Conservation (phyloP, 2,797 vertebrate species). For the Acanthurus lineatus region DNA sequence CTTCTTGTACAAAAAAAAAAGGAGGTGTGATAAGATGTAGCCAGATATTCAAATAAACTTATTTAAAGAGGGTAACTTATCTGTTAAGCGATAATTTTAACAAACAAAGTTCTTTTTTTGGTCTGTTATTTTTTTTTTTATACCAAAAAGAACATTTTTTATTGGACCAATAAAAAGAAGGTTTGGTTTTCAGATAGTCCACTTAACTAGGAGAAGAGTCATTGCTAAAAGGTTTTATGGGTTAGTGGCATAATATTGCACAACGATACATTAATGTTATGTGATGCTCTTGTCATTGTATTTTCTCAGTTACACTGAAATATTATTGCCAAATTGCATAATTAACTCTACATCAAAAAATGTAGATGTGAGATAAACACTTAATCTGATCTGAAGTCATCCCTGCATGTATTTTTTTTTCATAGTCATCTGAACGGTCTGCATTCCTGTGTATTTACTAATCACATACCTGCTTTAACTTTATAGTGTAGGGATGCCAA, state of each 20-base stretch:
- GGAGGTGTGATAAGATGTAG: constrained; percentile 3
- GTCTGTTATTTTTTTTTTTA: background rate
- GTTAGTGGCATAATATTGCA: background rate
- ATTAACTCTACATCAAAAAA: background rate
- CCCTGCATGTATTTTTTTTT: background rate
- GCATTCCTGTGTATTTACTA: constrained; percentile 55
- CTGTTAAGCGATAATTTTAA: background rate
- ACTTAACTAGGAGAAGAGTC: background rate
- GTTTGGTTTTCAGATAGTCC: background rate
- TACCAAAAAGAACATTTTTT: background rate
- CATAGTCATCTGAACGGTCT: constrained; percentile 26
- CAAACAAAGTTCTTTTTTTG: background rate
- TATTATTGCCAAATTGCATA: background rate
- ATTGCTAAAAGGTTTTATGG: background rate
- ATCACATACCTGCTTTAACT: constrained; percentile 49
- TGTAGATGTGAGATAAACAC: background rate
- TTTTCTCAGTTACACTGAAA: background rate
- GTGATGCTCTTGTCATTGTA: background rate
- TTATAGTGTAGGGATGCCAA: constrained; percentile 34
- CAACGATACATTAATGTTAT: background rate
- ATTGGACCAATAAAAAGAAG: background rate
- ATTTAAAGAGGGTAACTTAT: background rate
- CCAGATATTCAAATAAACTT: constrained; percentile 2
- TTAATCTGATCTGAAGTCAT: background rate
- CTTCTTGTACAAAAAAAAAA: background rate